Base-by-base conservation (phyloP, 1,140 invertebrate genomes). In the Drosophila willistoni region DNA sequence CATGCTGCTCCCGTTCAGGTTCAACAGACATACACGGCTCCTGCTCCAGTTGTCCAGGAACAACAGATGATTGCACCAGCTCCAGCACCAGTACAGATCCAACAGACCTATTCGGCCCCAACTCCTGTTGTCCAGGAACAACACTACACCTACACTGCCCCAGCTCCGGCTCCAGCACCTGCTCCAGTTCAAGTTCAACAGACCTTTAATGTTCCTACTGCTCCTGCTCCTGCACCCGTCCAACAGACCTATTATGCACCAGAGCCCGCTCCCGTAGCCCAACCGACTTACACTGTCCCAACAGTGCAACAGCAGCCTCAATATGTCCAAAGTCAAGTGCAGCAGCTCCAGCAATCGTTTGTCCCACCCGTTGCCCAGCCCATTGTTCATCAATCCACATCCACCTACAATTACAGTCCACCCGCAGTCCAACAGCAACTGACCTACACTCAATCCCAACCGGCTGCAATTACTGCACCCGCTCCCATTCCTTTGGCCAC, bases 321-420 rank as follows among this genome's bases (percentile, higher is more conserved):
- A 56, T 59, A 51, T 14, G 25, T 41, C 19, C 36, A 34, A 17
- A 44, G 19, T 1, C 81, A 69, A 5, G 22, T 77, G 4, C 70
- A 74, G 4, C 70, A 74, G n/a, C 36, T 79, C 42, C 80, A 79
- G 64, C 81, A 83, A 44, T 83, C 76, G 1, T 83, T 76, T 59
- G 80, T 83, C 56, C 67, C 71, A 68, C 7, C 59, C 69, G 2
- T 75, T 79, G 13, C 74, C 47, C 22, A 63, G 39, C 54, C 14
- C 79, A 81, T 36, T 74, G 70, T 56, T 29, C 71, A 0, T 71
- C 73, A 39, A 7, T 12, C 29, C 44, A 57, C 29, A 7, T 64
- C 66, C 39, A 51, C 9, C 25, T 68, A 65, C 41, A 76, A 60
- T 61, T 73, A 68, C 36, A 42, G 64, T 13, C 64, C 64, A 6